Conservation (phyloP, 2,888 invertebrate species). For the Xestia xanthographa region DNA sequence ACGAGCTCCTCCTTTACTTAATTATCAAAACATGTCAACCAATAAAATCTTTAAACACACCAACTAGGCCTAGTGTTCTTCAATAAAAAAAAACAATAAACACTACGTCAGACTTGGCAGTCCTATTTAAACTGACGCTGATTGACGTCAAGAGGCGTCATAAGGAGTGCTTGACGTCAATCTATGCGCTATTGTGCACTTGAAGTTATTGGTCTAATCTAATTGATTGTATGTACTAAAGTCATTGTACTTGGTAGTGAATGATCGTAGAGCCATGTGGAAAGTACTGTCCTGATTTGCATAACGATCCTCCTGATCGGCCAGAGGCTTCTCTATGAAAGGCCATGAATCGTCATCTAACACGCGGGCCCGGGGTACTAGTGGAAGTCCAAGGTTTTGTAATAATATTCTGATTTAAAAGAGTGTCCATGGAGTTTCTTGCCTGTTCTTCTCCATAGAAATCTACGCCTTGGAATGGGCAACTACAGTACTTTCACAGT, state of each 20-base stretch:
- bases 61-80: background rate
- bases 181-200: conserved; percentile 3
- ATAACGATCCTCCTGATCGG: background rate
- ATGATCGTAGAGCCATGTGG: no score
- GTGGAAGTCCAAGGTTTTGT: background rate
- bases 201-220: background rate
- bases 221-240: conserved; percentile 17
- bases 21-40: background rate
- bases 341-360: background rate
- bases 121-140: conserved; percentile 13
- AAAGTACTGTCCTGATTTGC: background rate
- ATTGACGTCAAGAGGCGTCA: conserved; percentile 39
- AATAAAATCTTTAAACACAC: background rate
- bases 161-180: conserved; percentile 39
- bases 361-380: background rate
- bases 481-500: no score
- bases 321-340: background rate
- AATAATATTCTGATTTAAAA: no score
- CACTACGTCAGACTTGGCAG: conserved; percentile 18
- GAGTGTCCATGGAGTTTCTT: no score
- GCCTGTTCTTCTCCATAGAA: no score
- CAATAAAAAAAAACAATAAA: conserved; percentile 4
- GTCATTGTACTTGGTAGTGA: conserved; percentile 13
- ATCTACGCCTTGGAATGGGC: no score
- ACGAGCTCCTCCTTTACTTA: no score